phyloP scores from a whole-genome alignment of 2,888 invertebrate genomes.

The Nymphalis c-album region DNA sequence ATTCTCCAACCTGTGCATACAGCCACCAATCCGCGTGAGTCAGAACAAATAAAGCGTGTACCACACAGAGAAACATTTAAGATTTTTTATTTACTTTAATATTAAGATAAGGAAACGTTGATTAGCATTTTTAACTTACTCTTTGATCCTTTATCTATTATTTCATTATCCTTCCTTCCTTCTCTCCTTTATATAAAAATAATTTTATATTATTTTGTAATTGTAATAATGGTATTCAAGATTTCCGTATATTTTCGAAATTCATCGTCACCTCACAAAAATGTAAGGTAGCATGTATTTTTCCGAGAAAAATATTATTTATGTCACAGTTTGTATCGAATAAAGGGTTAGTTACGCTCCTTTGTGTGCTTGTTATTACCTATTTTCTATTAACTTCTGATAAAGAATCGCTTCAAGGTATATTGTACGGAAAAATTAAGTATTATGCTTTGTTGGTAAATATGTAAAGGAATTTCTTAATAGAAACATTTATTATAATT shows the following conservation, averaged over 20 bases:
- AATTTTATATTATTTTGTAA: too few species aligned
- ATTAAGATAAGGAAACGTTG: too few species aligned
- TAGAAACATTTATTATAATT: background rate
- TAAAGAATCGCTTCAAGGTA: slow-evolving; percentile 26
- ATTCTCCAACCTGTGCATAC: too few species aligned
- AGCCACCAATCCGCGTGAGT: too few species aligned
- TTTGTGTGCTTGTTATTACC: slow-evolving; percentile 40
- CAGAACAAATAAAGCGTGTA: too few species aligned
- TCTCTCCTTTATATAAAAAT: too few species aligned
- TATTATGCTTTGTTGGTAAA: background rate
- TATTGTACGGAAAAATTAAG: slow-evolving; percentile 8
- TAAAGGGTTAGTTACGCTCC: slow-evolving; percentile 40
- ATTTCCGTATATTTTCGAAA: background rate
- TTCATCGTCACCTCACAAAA: slow-evolving; percentile 33
- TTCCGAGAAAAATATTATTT: slow-evolving; percentile 44
- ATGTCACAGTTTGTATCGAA: slow-evolving; percentile 42
- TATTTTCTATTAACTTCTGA: slow-evolving; percentile 39
- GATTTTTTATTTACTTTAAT: too few species aligned
- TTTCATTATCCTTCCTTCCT: too few species aligned
- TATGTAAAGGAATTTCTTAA: background rate
- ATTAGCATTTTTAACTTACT: too few species aligned
- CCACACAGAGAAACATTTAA: too few species aligned
- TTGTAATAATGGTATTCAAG: too few species aligned
- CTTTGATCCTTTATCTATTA: too few species aligned
- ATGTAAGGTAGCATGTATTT: slow-evolving; percentile 43